A percentile compares a stretch with the other conserved stretches of the same genome.
These are phyloP conservation scores for Colaptes auratus DNA, from an alignment of 2,113 vertebrate species.

Conservation along the genomic window DNA sequence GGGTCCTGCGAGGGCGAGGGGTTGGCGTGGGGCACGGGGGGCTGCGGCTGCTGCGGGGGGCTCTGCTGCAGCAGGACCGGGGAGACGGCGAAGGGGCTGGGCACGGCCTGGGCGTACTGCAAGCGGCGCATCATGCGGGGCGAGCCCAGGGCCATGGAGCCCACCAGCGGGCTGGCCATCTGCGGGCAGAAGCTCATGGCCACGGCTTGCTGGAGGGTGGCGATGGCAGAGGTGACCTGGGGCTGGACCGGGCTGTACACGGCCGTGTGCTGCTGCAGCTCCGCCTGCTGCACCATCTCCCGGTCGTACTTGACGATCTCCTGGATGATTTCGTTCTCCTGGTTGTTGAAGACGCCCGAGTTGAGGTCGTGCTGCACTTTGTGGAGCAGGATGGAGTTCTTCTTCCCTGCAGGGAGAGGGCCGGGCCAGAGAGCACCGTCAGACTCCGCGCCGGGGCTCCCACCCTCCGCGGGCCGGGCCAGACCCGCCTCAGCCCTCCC, in stretches of 20 bases:
- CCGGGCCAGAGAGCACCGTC: accelerated
- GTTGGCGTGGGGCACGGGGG: constrained; percentile 74
- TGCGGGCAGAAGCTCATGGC: constrained; percentile 97
- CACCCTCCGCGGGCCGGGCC: background rate
- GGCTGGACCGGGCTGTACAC: constrained; percentile 78
- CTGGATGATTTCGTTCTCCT: constrained; percentile 97
- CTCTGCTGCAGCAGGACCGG: constrained; percentile 80
- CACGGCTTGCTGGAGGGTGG: constrained; percentile 93
- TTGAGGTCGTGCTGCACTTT: constrained; percentile 97
- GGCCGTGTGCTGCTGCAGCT: constrained; percentile 82
- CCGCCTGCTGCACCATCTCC: constrained; percentile 95
- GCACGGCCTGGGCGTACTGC: constrained; percentile 85
- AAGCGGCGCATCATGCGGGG: constrained; percentile 88
- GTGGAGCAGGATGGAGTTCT: constrained; percentile 95
- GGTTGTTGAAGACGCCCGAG: constrained; percentile 97
- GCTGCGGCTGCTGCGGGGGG: constrained; percentile 72
- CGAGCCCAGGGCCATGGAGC: constrained; percentile 82
- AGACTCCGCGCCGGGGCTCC: background rate
- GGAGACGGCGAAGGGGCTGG: constrained; percentile 82
- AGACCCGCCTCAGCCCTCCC: too few relatives aligned
- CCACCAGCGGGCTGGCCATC: constrained; percentile 84
- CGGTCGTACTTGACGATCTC: constrained; percentile 98
- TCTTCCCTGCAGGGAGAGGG: constrained; percentile 84
- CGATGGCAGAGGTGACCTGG: constrained; percentile 88
- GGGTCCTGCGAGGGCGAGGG: constrained; percentile 67